Evolutionary conservation across 2,113 vertebrate species (phyloP).

Genomic region (Pleuronectes platessa): DNA sequence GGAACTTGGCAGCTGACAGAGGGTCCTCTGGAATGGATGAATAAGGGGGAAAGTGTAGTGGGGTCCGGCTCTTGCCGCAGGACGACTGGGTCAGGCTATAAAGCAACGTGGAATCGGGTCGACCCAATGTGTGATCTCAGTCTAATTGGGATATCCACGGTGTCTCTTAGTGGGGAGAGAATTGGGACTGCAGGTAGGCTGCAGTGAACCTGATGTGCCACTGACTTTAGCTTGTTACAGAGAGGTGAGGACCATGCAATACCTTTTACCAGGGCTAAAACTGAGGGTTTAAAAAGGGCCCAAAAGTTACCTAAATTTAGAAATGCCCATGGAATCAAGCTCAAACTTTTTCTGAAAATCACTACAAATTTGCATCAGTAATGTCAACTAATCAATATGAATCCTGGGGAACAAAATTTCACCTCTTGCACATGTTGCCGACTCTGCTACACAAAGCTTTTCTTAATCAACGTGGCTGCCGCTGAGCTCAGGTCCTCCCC

Average conservation of each 20-base stretch:
- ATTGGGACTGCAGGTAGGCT: constrained; percentile 48
- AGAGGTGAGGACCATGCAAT: background rate
- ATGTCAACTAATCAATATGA: constrained; percentile 43
- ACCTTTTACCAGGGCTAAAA: background rate
- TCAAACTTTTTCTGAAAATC: constrained; percentile 25
- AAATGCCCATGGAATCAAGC: background rate
- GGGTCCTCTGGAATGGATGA: constrained; percentile 73
- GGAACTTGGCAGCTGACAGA: constrained; percentile 83
- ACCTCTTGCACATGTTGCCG: constrained; percentile 45
- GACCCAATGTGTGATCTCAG: constrained; percentile 59
- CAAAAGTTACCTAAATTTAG: background rate
- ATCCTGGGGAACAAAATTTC: constrained; percentile 33
- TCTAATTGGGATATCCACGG: constrained; percentile 66
- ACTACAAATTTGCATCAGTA: constrained; percentile 44
- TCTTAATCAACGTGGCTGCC: constrained; percentile 79
- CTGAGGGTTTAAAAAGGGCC: background rate
- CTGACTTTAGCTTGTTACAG: background rate
- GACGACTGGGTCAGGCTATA: constrained; percentile 58
- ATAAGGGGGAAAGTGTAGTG: constrained; percentile 61
- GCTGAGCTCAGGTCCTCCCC: constrained; percentile 53
- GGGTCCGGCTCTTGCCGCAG: constrained; percentile 63
- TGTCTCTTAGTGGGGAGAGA: constrained; percentile 63
- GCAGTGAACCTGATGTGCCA: constrained; percentile 5
- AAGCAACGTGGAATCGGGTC: constrained; percentile 74
- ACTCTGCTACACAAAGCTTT: constrained; percentile 17